Evolutionary conservation across 37 sponge, comb jelly and placozoan genomes (phyloP), one percentile per base, ranked within the genome.

Genomic region (Eunapius fragilis): DNA sequence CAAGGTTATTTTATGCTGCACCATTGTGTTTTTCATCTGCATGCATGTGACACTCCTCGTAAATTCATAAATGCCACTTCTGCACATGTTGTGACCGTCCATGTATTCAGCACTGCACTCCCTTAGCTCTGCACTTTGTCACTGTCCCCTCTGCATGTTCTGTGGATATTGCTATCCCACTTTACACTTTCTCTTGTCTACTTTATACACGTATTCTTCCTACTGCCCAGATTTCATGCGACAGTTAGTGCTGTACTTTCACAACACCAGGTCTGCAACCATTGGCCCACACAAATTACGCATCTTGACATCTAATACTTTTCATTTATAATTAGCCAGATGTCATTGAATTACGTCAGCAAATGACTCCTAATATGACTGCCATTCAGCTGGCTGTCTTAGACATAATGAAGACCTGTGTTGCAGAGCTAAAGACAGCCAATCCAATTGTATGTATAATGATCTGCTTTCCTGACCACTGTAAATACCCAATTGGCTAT

Each of bases 271-370:
- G 96, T 96, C 49, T 24, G 71, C 26, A 36, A 68, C 14, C 6
- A 22, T 68, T n/a, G 31, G 9, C 2, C 6, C 47, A 67, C 75
- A 74, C 68, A 34, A 12, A 41, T 28, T 58, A 72, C 10, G 22
- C 23, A 74, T 25, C 11, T 14, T 69, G 13, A n/a, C 30, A 83
- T 71, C 67, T 82, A n/a, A 17, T 6, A 71, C 33, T 76, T 31
- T 32, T 76, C n/a, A 31, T 37, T 24, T 82, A 4, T 77, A n/a
- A 74, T 3, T 70, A 98, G 96, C 95, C 95, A 74, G 97, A 98
- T 34, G 99, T 96, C 33, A 79, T 95, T 27, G 99, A 98, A 81
- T 82, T 98, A 41, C 85, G 96, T 41, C 93, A 94, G 87, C 89
- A 82, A 75, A 87, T 98, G 92, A 89, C 94, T 22, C 88, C 89